Evolutionary conservation across 1,140 invertebrate species (phyloP).

Genomic region (Drosophila navojoa): DNA sequence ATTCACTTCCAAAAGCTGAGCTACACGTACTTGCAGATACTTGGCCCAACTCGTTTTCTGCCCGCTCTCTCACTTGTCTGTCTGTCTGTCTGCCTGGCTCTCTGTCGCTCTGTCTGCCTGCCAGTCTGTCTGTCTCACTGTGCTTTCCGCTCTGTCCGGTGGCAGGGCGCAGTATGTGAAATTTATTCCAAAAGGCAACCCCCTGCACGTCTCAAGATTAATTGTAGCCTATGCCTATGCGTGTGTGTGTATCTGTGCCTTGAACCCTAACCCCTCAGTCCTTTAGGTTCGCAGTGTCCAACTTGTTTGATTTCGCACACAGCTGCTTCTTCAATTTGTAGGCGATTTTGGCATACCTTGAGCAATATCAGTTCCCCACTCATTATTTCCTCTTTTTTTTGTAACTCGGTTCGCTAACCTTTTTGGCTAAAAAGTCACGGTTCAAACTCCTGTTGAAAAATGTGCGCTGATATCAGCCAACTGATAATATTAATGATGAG

Average conservation of each 20-base stretch:
- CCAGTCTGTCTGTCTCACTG: slow-evolving; percentile 51
- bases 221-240: slow-evolving; percentile 70
- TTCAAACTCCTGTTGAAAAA: slow-evolving; percentile 52
- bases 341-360: slow-evolving; percentile 37
- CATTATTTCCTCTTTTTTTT: background rate
- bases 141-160: slow-evolving; percentile 19
- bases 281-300: slow-evolving; percentile 42
- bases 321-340: slow-evolving; percentile 55
- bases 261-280: slow-evolving; percentile 6
- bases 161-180: slow-evolving; percentile 64
- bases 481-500: slow-evolving; percentile 77
- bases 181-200: slow-evolving; percentile 65
- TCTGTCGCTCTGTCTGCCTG: slow-evolving; percentile 7
- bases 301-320: slow-evolving; percentile 70
- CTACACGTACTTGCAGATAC: slow-evolving; percentile 51
- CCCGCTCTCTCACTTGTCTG: slow-evolving; percentile 66
- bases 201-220: slow-evolving; percentile 66
- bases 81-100: slow-evolving; percentile 30
- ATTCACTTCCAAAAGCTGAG: slow-evolving; percentile 60
- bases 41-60: slow-evolving; percentile 56
- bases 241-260: slow-evolving; percentile 1
- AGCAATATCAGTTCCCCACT: slow-evolving; percentile 15
- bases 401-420: slow-evolving; percentile 37
- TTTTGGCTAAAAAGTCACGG: slow-evolving; percentile 64
- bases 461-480: slow-evolving; percentile 65